Conservation (phyloP, 1,140 invertebrate genomes). For the Mycetomoellerius zeteki region DNA sequence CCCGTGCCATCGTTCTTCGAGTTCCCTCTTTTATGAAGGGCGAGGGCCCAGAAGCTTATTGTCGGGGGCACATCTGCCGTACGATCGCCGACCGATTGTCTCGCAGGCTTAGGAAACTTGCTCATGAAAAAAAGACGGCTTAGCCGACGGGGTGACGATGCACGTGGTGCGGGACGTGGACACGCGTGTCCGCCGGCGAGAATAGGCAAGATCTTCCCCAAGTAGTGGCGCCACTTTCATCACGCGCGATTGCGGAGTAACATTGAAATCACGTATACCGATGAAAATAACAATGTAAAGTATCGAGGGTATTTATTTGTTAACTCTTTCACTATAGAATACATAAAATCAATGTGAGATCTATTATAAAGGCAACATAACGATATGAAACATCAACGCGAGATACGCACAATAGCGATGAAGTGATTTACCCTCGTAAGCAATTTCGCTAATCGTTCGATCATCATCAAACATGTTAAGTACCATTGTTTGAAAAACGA, state of each 20-base stretch:
- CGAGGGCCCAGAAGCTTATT: constrained; percentile 83
- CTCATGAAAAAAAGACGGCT: constrained; percentile 83
- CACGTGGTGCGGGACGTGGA: constrained; percentile 64
- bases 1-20: constrained; percentile 78
- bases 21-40: constrained; percentile 83
- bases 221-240: constrained; percentile 54
- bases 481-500: not conserved
- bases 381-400: not conserved
- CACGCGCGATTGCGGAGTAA: constrained; percentile 2
- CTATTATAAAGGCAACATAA: not conserved
- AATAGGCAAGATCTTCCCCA: constrained; percentile 32
- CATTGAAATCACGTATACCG: constrained; percentile 6
- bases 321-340: not conserved
- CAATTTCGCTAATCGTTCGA: not conserved
- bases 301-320: not conserved
- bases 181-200: constrained; percentile 48
- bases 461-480: not conserved
- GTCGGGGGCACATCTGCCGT: constrained; percentile 86
- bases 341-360: not conserved
- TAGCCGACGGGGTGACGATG: constrained; percentile 70
- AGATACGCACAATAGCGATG: not conserved
- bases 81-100: constrained; percentile 85
- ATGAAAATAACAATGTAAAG: not conserved
- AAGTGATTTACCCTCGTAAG: not conserved
- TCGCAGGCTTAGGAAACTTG: constrained; percentile 83